These are phyloP conservation scores for Pluvianellus socialis DNA, from an alignment of 2,113 vertebrate species.

Conservation along the genomic window DNA sequence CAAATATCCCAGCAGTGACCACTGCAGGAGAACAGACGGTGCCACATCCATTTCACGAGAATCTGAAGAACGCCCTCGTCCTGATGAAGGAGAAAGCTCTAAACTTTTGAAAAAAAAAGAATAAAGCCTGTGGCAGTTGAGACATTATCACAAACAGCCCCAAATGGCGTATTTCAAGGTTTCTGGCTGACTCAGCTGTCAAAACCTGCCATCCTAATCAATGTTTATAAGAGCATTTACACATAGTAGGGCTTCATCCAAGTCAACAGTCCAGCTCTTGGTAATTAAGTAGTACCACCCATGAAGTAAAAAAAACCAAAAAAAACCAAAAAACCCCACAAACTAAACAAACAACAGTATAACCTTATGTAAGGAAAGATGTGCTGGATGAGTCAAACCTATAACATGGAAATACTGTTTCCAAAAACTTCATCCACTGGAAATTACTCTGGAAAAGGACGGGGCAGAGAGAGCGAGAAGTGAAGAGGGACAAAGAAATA, in stretches of 20 bases:
- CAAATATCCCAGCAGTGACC: neutral
- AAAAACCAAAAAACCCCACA: neutral
- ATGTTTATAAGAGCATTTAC: neutral
- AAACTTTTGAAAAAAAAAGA: neutral
- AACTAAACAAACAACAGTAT: neutral
- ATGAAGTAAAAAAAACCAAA: neutral
- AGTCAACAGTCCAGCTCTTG: neutral
- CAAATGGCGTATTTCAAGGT: neutral
- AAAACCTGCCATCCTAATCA: slow-evolving; percentile 3
- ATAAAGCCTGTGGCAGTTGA: neutral
- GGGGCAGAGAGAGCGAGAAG: neutral
- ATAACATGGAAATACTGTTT: neutral
- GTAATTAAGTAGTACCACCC: neutral
- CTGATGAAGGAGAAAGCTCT: neutral
- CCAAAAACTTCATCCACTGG: neutral
- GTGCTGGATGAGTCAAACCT: neutral
- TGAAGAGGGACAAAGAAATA: neutral
- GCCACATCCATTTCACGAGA: neutral
- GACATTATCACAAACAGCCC: neutral
- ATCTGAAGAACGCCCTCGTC: neutral
- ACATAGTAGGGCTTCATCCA: neutral
- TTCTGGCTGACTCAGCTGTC: slow-evolving; percentile 25
- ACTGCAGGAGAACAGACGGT: neutral
- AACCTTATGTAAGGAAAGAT: neutral
- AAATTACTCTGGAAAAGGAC: neutral